Percentiles rank a stretch among this genome's conserved stretches.
Evolutionary conservation across 2,888 invertebrate species (phyloP).

Genomic region (Quadroppia sp.): DNA sequence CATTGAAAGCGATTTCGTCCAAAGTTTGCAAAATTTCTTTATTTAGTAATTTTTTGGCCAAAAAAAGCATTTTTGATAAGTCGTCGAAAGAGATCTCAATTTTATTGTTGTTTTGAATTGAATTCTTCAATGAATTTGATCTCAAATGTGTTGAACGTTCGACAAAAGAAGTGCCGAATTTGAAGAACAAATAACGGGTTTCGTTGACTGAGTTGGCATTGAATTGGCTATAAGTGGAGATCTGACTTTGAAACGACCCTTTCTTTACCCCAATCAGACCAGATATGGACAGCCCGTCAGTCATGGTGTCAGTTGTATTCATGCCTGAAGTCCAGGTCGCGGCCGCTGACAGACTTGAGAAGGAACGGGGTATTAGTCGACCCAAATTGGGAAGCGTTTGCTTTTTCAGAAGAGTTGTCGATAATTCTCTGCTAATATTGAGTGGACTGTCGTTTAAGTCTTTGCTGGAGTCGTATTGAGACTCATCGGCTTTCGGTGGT

Average conservation of each 20-base stretch:
- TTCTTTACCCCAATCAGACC: constrained; percentile 46
- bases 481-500: constrained; percentile 51
- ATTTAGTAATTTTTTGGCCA: constrained; percentile 74
- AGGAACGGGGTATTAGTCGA: constrained; percentile 83
- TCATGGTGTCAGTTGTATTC: neutral
- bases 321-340: constrained; percentile 39
- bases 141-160: constrained; percentile 42
- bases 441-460: constrained; percentile 8
- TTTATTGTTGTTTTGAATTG: constrained; percentile 45
- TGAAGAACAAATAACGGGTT: constrained; percentile 66
- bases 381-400: constrained; percentile 59
- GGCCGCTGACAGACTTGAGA: constrained; percentile 59
- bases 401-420: constrained; percentile 48
- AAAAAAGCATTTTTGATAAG: constrained; percentile 51
- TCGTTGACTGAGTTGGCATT: constrained; percentile 33
- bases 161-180: constrained; percentile 81
- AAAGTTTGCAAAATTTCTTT: constrained; percentile 75
- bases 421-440: neutral
- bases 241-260: constrained; percentile 48
- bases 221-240: constrained; percentile 50
- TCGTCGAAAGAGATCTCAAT: constrained; percentile 50
- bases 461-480: constrained; percentile 39
- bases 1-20: constrained; percentile 77
- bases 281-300: constrained; percentile 44
- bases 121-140: constrained; percentile 46